Percentiles rank a stretch among this genome's conserved stretches.
These are phyloP conservation scores for Andrena dorsata DNA, from an alignment of 2,888 invertebrate genomes.

Conservation along the genomic window DNA sequence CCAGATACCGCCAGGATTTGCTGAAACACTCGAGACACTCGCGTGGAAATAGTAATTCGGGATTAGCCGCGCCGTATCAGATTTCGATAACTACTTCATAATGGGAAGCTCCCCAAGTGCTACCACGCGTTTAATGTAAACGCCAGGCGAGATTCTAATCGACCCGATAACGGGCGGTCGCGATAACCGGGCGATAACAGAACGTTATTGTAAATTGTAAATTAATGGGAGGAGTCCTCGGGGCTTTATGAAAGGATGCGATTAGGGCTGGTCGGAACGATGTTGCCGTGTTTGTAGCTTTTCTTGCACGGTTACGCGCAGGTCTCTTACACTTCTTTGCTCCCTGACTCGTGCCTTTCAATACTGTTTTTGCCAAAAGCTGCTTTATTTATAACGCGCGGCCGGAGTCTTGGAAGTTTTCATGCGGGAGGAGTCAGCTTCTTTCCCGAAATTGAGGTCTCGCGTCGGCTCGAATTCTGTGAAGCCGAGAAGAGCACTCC, in stretches of 20 bases:
- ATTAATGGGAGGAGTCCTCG: neutral
- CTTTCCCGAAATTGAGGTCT: neutral
- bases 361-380: neutral
- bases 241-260: neutral
- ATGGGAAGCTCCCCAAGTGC: slow-evolving; percentile 21
- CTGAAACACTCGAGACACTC: slow-evolving; percentile 4
- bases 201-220: slow-evolving; percentile 9
- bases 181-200: slow-evolving; percentile 36
- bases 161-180: slow-evolving; percentile 31
- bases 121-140: slow-evolving; percentile 50
- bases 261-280: neutral
- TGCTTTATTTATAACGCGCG: neutral
- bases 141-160: slow-evolving; percentile 34
- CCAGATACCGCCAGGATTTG: neutral
- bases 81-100: slow-evolving; percentile 24
- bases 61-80: slow-evolving; percentile 22
- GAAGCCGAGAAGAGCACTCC: neutral
- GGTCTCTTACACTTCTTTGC: neutral
- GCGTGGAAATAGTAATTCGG: slow-evolving; percentile 5
- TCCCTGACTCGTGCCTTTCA: neutral
- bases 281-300: no score
- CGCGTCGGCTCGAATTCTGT: slow-evolving; percentile 1
- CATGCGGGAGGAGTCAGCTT: neutral
- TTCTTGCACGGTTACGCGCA: no score
- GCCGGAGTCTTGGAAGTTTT: neutral